phyloP scores from a whole-genome alignment of 2,888 invertebrate species.

The Erebia epiphron region DNA sequence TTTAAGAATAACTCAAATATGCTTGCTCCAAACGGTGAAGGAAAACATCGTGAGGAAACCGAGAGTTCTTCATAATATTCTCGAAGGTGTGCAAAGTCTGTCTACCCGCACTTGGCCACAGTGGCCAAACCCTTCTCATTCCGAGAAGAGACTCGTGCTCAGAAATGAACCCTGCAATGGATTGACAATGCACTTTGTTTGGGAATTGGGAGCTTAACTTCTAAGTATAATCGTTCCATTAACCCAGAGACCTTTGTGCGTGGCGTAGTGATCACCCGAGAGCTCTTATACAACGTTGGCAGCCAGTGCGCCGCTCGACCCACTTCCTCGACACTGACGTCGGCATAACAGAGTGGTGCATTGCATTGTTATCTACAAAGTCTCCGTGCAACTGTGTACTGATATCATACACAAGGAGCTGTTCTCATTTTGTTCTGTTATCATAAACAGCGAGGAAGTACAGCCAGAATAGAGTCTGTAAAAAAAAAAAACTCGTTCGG shows the following conservation, averaged over 20 bases:
- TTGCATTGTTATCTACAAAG: slow-evolving; percentile 12
- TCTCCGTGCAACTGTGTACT: slow-evolving; percentile 13
- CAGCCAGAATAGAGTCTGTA: not conserved
- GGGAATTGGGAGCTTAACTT: not conserved
- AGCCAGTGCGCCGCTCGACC: slow-evolving; percentile 25
- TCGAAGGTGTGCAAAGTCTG: too few relatives aligned
- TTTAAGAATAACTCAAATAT: too few relatives aligned
- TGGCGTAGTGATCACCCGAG: slow-evolving; percentile 23
- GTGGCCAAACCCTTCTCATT: too few relatives aligned
- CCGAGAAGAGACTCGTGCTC: too few relatives aligned
- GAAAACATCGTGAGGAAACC: too few relatives aligned
- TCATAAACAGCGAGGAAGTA: not conserved
- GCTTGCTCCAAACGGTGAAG: too few relatives aligned
- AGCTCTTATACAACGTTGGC: slow-evolving; percentile 27
- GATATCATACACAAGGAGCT: not conserved
- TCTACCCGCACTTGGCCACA: too few relatives aligned
- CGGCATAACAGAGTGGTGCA: slow-evolving; percentile 22
- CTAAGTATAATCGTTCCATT: slow-evolving; percentile 24
- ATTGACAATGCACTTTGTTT: too few relatives aligned
- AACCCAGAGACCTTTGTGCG: slow-evolving; percentile 26
- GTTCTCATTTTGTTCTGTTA: not conserved
- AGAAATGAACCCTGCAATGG: too few relatives aligned
- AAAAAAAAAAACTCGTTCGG: not conserved
- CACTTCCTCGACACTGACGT: slow-evolving; percentile 21
- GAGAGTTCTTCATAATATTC: too few relatives aligned